phyloP scores from a whole-genome alignment of 2,113 vertebrate species.

The Leptobrachium leishanense region DNA sequence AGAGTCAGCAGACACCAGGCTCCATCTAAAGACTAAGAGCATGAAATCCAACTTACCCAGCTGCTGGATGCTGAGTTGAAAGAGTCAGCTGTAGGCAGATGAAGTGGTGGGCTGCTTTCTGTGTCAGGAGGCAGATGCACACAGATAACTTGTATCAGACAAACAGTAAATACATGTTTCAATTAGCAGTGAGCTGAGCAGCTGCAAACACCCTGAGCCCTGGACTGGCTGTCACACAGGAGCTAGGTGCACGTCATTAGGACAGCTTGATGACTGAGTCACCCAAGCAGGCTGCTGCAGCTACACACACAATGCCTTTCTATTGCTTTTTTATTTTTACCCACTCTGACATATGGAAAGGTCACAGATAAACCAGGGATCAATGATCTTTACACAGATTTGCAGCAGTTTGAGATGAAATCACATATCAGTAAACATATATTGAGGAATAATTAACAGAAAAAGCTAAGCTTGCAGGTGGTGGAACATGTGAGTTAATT shows the following conservation, averaged over 20 bases:
- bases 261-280: constrained; percentile 31
- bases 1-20: too few relatives aligned
- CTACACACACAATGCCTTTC: background rate
- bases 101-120: background rate
- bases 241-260: constrained; percentile 24
- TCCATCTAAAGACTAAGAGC: too few relatives aligned
- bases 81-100: background rate
- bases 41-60: constrained; percentile 17
- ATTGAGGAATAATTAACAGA: too few relatives aligned
- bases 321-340: background rate
- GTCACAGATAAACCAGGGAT: background rate
- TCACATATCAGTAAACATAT: too few relatives aligned
- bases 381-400: too few relatives aligned
- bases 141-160: constrained; percentile 10
- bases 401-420: too few relatives aligned
- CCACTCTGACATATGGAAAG: background rate
- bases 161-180: constrained; percentile 1
- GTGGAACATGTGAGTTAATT: too few relatives aligned
- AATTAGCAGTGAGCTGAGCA: constrained; percentile 31
- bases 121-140: background rate
- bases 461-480: too few relatives aligned
- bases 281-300: constrained; percentile 10
- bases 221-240: constrained; percentile 12
- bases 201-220: constrained; percentile 22
- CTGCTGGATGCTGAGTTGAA: background rate